Base-by-base conservation (phyloP, 2,113 vertebrate species). In the Dasypus novemcinctus region DNA sequence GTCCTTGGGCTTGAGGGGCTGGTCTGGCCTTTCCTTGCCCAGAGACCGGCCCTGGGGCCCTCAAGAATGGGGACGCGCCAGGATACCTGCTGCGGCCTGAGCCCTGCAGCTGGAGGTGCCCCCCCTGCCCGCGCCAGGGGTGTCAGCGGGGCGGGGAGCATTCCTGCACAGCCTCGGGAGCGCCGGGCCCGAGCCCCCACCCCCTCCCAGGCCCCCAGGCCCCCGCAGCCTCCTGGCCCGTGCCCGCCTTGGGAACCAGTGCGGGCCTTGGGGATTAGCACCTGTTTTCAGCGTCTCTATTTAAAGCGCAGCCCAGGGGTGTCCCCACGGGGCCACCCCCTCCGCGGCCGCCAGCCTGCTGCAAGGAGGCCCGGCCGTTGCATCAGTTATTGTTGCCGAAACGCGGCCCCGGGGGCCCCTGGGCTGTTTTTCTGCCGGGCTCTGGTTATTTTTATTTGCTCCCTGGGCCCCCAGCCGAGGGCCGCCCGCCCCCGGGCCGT, bases 391-490 rank as follows among this genome's bases (percentile, higher is more conserved):
- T 97, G 91, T 94, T 97, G 92, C 97, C 0, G 1, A 96, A 95
- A 89, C 52, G 76, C 90, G 38, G 90, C 94, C 15, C 0, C 90
- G 0, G 1, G 95, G 94, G 96, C 93, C 1, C 0, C 0, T 0
- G 49, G 95, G 94, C 94, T 98, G 97, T 98, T 98, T 98, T 98
- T 96, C 96, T 97, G 96, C 96, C 59, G 84, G 87, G 94, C 94
- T 96, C 95, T 74, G 71, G 96, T 97, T 98, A 98, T 98, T 98
- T 98, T 97, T 98, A 91, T 86, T 76, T 68, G 88, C 54, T 97
- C 43, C 61, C 78, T 2, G 27, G 95, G 97, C 96, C 95, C 97
- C 92, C 91, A 86, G 97, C 93, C 59, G 95, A 92, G 90, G 38
- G n/a, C 75, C 46, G 15, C 4, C 6, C 57, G 52, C 83, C 83